These are phyloP conservation scores for Matsumyia berberina DNA, from an alignment of 2,888 invertebrate genomes.

Conservation along the genomic window DNA sequence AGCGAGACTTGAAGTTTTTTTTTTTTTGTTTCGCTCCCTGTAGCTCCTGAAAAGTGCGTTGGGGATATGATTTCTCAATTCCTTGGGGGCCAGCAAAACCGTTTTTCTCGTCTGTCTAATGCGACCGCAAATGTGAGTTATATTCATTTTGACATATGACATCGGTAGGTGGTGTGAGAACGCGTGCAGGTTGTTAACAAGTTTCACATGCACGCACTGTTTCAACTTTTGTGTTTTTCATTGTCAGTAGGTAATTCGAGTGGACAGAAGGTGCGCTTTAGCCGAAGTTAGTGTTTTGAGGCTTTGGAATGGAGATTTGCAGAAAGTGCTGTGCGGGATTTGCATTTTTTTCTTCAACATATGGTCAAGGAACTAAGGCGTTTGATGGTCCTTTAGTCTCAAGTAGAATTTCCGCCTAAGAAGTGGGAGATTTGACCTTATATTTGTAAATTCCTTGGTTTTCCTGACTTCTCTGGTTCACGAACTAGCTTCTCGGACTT, in stretches of 20 bases:
- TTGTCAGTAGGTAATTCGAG: constrained; percentile 1
- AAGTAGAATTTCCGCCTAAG: no score
- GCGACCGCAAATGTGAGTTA: constrained; percentile 51
- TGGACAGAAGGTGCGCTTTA: background rate
- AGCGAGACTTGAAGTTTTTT: constrained; percentile 14
- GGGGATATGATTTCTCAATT: constrained; percentile 47
- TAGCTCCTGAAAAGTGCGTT: constrained; percentile 43
- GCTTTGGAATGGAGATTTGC: no score
- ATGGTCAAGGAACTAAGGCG: no score
- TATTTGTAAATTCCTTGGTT: no score
- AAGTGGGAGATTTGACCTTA: no score
- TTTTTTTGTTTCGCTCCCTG: constrained; percentile 34
- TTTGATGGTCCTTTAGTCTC: no score
- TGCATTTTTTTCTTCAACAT: background rate
- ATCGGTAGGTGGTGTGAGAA: constrained; percentile 75
- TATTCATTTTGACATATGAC: constrained; percentile 66
- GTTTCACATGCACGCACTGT: constrained; percentile 58
- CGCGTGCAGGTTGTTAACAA: constrained; percentile 69
- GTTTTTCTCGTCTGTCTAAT: constrained; percentile 50
- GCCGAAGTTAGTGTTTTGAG: no score
- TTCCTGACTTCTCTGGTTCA: no score
- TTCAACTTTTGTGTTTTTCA: constrained; percentile 45
- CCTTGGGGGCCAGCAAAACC: background rate
- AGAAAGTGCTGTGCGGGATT: no score
- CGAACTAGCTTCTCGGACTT: no score